These are phyloP conservation scores for Pissodes strobi DNA, from an alignment of 1,140 invertebrate species.

Conservation along the genomic window DNA sequence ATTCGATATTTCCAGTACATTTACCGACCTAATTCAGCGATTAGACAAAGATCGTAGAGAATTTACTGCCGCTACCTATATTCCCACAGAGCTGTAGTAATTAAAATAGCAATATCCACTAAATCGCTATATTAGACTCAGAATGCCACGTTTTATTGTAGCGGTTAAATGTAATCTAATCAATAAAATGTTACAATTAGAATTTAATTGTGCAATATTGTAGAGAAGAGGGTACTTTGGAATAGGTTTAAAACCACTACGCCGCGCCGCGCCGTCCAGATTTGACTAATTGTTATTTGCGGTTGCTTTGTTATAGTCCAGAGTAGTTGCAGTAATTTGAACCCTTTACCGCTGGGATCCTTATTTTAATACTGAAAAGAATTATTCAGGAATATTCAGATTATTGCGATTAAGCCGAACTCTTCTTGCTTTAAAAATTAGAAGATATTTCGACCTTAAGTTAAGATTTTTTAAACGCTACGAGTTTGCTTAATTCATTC, in stretches of 20 bases:
- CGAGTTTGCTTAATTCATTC: too few relatives aligned
- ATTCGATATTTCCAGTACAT: constrained; percentile 25
- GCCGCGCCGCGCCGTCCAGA: background rate
- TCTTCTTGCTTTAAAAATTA: too few relatives aligned
- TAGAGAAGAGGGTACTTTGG: constrained; percentile 8
- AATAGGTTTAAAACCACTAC: constrained; percentile 11
- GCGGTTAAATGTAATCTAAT: constrained; percentile 29
- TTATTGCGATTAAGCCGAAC: too few relatives aligned
- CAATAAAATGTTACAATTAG: constrained; percentile 24
- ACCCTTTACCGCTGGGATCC: too few relatives aligned
- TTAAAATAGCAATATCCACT: constrained; percentile 25
- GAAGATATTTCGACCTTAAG: too few relatives aligned
- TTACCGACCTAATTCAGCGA: constrained; percentile 20
- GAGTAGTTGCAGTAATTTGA: background rate
- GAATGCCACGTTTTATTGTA: constrained; percentile 17
- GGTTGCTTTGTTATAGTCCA: background rate
- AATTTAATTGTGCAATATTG: constrained; percentile 26
- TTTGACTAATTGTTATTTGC: constrained; percentile 14
- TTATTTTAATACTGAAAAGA: too few relatives aligned
- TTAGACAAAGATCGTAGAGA: constrained; percentile 17
- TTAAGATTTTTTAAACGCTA: too few relatives aligned
- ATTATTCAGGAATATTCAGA: too few relatives aligned
- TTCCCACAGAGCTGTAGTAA: constrained; percentile 8
- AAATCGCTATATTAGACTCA: constrained; percentile 22
- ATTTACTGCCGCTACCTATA: constrained; percentile 16